Conservation (phyloP, 2,888 invertebrate genomes). For the Leucophenga maculata region DNA sequence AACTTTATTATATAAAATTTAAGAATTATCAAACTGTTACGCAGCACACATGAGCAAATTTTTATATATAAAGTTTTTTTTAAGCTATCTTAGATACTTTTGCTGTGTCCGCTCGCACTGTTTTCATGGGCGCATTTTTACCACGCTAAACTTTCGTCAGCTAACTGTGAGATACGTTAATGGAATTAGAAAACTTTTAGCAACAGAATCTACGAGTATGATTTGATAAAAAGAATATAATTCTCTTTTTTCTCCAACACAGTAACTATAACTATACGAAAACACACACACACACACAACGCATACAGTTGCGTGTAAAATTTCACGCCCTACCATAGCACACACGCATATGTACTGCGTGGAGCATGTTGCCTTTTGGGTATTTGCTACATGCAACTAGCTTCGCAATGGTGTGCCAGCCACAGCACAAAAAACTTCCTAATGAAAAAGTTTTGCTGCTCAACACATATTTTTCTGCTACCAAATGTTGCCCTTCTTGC, state of each 20-base stretch:
- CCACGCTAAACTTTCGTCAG: conserved; percentile 1
- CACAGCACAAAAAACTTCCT: conserved; percentile 43
- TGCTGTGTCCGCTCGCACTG: neutral
- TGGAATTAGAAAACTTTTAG: conserved; percentile 69
- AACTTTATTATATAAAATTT: too few species aligned
- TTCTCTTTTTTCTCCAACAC: neutral
- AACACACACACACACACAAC: neutral
- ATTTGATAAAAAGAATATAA: conserved; percentile 48
- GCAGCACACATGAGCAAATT: too few species aligned
- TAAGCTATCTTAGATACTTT: too few species aligned
- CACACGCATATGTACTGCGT: neutral
- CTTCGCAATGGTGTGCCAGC: too few species aligned
- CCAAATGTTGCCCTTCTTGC: neutral
- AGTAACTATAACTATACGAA: conserved; percentile 3
- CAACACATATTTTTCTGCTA: conserved; percentile 1
- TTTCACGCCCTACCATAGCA: neutral
- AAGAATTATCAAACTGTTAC: too few species aligned
- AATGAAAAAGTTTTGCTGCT: conserved; percentile 57
- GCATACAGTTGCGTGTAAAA: neutral
- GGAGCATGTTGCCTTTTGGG: neutral
- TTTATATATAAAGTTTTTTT: too few species aligned
- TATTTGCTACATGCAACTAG: neutral
- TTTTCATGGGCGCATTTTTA: conserved; percentile 11
- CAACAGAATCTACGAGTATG: conserved; percentile 52
- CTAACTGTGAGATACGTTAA: conserved; percentile 61